Conservation (phyloP, 1,140 invertebrate species). For the Bactericera cockerelli region DNA sequence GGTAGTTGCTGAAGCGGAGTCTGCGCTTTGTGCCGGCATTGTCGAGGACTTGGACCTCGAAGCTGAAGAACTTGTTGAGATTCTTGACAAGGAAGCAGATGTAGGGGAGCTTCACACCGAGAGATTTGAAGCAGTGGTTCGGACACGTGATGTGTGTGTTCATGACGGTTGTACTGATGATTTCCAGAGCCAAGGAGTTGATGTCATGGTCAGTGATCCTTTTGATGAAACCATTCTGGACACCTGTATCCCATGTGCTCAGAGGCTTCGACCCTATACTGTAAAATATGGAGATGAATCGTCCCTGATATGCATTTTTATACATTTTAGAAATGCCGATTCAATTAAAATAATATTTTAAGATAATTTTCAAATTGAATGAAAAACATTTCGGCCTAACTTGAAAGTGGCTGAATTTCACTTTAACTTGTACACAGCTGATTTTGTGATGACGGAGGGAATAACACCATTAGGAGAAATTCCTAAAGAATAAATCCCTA, state of each 20-base stretch:
- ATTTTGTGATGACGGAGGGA: too few relatives aligned
- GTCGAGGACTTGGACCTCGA: constrained; percentile 83
- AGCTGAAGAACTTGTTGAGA: constrained; percentile 99
- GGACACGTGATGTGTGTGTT: constrained; percentile 99
- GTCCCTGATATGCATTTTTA: constrained; percentile 98
- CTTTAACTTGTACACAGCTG: too few relatives aligned
- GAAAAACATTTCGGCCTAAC: too few relatives aligned
- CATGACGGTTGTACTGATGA: constrained; percentile 96
- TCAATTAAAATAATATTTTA: too few relatives aligned
- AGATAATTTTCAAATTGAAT: too few relatives aligned
- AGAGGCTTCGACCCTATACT: constrained; percentile 97
- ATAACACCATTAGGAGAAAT: too few relatives aligned
- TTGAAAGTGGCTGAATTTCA: too few relatives aligned
- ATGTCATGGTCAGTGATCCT: constrained; percentile 98
- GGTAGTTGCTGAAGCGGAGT: background rate
- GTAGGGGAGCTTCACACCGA: constrained; percentile 96
- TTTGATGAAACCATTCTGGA: constrained; percentile 97
- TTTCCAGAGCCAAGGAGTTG: constrained; percentile 94
- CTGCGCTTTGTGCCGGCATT: background rate
- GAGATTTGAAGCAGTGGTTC: constrained; percentile 88
- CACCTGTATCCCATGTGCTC: constrained; percentile 99
- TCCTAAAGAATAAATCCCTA: too few relatives aligned
- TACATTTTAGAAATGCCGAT: constrained; percentile 53
- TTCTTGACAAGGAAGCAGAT: constrained; percentile 99
- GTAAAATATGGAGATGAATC: constrained; percentile 96